These are phyloP conservation scores for Eristalis intricaria DNA, from an alignment of 2,888 invertebrate genomes.

Conservation along the genomic window DNA sequence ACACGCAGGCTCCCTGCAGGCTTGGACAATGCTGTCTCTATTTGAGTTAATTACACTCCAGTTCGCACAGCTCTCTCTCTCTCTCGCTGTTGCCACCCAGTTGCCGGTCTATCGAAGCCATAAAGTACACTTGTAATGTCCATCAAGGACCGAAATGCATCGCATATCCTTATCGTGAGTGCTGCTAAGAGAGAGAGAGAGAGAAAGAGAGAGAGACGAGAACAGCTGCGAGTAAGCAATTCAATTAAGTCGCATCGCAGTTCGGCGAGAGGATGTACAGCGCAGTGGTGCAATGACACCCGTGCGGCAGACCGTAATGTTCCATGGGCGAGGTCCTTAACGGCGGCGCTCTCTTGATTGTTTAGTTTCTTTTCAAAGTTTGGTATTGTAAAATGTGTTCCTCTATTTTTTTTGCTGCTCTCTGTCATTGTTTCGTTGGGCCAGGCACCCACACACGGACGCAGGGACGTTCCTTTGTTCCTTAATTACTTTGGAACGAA, in stretches of 20 bases:
- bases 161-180: conserved; percentile 37
- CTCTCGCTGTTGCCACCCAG: background rate
- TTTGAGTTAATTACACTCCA: conserved; percentile 64
- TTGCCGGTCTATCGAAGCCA: conserved; percentile 3
- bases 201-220: background rate
- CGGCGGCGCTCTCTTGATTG: conserved; percentile 54
- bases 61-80: background rate
- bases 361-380: conserved; percentile 22
- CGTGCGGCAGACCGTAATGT: conserved; percentile 26
- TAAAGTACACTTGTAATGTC: conserved; percentile 68
- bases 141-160: conserved; percentile 59
- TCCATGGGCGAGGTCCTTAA: conserved; percentile 39
- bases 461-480: conserved; percentile 46
- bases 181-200: background rate
- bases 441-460: background rate
- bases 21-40: conserved; percentile 38
- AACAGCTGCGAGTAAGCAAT: conserved; percentile 51
- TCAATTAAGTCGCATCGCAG: conserved; percentile 59
- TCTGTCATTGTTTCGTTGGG: background rate
- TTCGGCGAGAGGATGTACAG: conserved; percentile 12
- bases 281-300: conserved; percentile 37
- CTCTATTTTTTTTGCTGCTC: background rate
- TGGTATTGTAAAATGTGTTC: background rate
- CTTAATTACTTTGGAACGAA: conserved; percentile 61
- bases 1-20: background rate